Evolutionary conservation across 2,113 vertebrate species (phyloP), one percentile per base, ranked within the genome.

Genomic region (Pseudorasbora parva): DNA sequence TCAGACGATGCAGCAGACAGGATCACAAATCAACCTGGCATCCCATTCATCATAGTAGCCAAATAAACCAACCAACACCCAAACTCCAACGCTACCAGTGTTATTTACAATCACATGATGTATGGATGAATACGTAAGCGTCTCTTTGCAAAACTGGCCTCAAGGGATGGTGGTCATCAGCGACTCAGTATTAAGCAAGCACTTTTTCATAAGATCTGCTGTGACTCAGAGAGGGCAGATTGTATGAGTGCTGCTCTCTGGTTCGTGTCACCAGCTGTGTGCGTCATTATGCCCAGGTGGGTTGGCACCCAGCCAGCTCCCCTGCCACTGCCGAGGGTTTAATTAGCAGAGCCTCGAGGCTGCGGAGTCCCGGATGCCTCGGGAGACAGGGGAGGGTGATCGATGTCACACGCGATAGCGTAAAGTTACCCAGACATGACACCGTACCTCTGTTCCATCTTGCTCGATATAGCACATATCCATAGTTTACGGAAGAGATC

Each of bases 331-430:
- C 60, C 4, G 85, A 89, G 85, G 89, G 87, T 91, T 92, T 93
- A 93, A 93, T 92, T 91, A 92, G 84, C 84, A 86, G 88, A 91
- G 90, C 91, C 91, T 92, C 82, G 66, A 66, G 60, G 82, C 83
- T 30, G 37, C 75, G 88, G 85, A 64, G 81, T 88, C 87, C 83
- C 79, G 49, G 76, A 82, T 80, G 83, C 87, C 86, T 90, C 86
- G 23, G 86, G 83, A 59, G 85, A 86, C 83, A 82, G 83, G 81
- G 69, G 91, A 78, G 43, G 87, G 86, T 90, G 91, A 93, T 91
- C 89, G 91, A 90, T 92, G 91, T 91, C 88, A 88, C 87, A 87
- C 86, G 86, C 12, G 77, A 86, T 84, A 51, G 77, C 43, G 76
- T 90, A 89, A 90, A 82, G 86, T 88, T 92, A 90, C 89, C 86